Conservation (phyloP, 2,888 invertebrate species). For the Stegana nigrithorax region DNA sequence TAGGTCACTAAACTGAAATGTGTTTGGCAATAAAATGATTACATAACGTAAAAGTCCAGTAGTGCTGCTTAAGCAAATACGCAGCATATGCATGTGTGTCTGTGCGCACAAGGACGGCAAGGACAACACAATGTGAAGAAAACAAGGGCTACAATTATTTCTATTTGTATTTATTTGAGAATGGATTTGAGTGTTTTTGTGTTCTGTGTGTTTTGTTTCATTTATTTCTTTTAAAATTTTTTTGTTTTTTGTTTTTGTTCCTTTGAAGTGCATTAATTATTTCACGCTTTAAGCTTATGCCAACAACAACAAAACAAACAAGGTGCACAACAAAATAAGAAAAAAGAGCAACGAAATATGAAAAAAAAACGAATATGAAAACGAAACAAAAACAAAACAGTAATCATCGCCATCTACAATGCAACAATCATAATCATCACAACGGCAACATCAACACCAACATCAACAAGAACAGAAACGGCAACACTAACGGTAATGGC, state of each 20-base stretch:
- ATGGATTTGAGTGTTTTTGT: background rate
- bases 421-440: background rate
- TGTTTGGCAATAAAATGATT: background rate
- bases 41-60: background rate
- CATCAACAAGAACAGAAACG: background rate
- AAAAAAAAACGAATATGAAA: background rate
- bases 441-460: background rate
- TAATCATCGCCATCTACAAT: background rate
- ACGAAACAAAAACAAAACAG: background rate
- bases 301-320: background rate
- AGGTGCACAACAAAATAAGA: background rate
- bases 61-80: too few relatives aligned
- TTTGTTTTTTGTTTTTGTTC: background rate
- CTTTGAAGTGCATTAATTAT: background rate
- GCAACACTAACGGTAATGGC: background rate
- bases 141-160: background rate
- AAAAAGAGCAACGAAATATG: too few relatives aligned
- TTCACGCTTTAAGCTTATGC: background rate
- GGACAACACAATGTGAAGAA: background rate
- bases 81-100: background rate
- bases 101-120: background rate
- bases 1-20: constrained; percentile 30
- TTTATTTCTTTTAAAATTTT: background rate
- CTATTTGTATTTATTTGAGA: constrained; percentile 9
- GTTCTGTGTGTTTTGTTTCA: background rate